Base-by-base conservation (phyloP, 2,888 invertebrate genomes). In the Acanthosoma haemorrhoidale region DNA sequence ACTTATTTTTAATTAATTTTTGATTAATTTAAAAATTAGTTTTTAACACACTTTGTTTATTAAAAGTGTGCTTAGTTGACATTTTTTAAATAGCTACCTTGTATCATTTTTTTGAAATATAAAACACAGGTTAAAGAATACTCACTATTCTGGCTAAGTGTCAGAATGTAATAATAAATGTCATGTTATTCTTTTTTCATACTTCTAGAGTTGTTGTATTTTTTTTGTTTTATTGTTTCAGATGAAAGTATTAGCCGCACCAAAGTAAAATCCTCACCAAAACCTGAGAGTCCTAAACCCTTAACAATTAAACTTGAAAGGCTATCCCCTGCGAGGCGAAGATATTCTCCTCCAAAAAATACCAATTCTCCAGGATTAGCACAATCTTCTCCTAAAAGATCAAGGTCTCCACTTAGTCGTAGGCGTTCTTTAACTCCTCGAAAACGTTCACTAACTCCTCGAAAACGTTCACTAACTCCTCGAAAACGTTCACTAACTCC, bases 301-400 rank as follows among this genome's bases (percentile, higher is more conserved):
- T 39, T 25, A 9, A 6, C 38, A 2, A 38, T 1, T 51, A 25
- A n/a, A 2, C 0, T 25, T 38, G 39, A 38, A 38, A 64, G 63
- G 13, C 5, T 34, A n/a, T 67, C 43, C 18, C 61, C 70, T 1
- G 32, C 51, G 2, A 32, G 38, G 6, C 29, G 64, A 16, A 38
- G 64, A n/a, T 61, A 41, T 15, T 71, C 66, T 9, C 69, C 71
- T 67, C 34, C 32, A 5, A 34, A 16, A n/a, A 29, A 36, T 9
- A 6, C 5, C 13, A 43, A 51, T 25, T 25, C 51, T 25, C 13
- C 51, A 5, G 4, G 4, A 13, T 16, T 3, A 4, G 21, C 51
- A n/a, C 51, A 51, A 25, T 51, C 51, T 6, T 16, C 51, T 6
- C 21, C 51, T n/a, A 21, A 25, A 11, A 25, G 51, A 13, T 34